Evolutionary conservation across 2,797 vertebrate genomes (phyloP).

Genomic region (Cynopterus sphinx): DNA sequence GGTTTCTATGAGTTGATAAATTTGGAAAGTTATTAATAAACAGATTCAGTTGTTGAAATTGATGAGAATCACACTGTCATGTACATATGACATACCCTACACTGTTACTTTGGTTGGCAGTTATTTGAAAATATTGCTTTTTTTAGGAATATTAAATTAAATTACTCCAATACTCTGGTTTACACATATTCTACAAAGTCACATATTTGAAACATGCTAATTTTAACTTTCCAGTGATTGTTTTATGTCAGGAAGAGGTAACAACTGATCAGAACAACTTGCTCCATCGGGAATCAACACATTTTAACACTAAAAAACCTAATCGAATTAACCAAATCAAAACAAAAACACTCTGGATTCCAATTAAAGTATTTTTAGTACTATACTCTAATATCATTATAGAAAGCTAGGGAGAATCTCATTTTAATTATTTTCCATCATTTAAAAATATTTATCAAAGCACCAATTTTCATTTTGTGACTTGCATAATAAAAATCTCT

Average conservation of each 20-base stretch:
- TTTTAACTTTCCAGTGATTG: neutral
- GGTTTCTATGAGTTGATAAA: conserved; percentile 80
- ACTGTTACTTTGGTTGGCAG: conserved; percentile 79
- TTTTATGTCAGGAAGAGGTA: neutral
- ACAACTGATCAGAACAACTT: neutral
- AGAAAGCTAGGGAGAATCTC: conserved; percentile 4
- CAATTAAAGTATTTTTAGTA: neutral
- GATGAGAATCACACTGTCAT: conserved; percentile 78
- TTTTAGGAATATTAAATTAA: conserved; percentile 73
- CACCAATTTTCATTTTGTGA: conserved; percentile 65
- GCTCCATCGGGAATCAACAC: neutral
- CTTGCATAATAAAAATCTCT: conserved; percentile 48
- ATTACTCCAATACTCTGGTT: neutral
- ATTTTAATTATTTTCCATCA: conserved; percentile 41
- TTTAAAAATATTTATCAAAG: conserved; percentile 50
- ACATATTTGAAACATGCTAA: conserved; percentile 55
- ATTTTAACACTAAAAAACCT: conserved; percentile 37
- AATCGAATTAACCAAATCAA: conserved; percentile 1
- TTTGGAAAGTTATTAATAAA: conserved; percentile 81
- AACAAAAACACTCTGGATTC: neutral
- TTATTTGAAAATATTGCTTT: conserved; percentile 83
- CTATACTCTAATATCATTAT: neutral
- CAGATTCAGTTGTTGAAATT: conserved; percentile 73
- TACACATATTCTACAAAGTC: conserved; percentile 67
- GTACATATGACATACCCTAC: conserved; percentile 79